Evolutionary conservation across 2,888 invertebrate genomes (phyloP), one percentile per base, ranked within the genome.

Genomic region (Amorpha juglandis): DNA sequence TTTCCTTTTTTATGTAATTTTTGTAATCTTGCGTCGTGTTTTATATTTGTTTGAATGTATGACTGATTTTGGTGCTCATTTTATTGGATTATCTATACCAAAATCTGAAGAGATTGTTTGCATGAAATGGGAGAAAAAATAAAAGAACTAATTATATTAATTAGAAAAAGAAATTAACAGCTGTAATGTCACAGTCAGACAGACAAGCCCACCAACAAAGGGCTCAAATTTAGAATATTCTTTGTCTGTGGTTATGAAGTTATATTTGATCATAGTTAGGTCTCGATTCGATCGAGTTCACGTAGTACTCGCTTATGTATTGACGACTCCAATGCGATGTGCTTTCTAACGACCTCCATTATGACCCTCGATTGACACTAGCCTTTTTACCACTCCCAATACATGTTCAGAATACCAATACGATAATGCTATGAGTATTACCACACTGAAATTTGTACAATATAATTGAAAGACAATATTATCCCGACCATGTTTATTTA

Each of bases 381-480:
- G 62, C 69, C 63, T 70, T 73, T 72, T 73, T 71, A 73, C 69
- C 70, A 67, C 67, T 67, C 69, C 63, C 69, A 72, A 71, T 76
- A 72, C 71, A 65, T 71, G 71, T 68, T 68, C 66, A 51, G 66
- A 69, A 67, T 69, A 27, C 42, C 64, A 69, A 71, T 69, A 68
- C 70, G 63, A 67, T 70, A 69, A 66, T 68, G 62, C 55, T 66
- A 52, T 27, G 1, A 47, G 62, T 27, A 62, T 62, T 62, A 33
- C 27, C 62, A 33, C 47, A 62, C 45, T 50, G 47, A 66, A 62
- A 51, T 51, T 45, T 45, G 42, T 42, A 52, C 62, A 66, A 50
- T 53, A 63, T 64, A 58, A 63, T 63, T 58, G 50, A 63, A 63
- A 42, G 63, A 63, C 47, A 63, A 67, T 50, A 58, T 67, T 63